Evolutionary conservation across 2,888 invertebrate genomes (phyloP).

Genomic region (Tetragonisca angustula): DNA sequence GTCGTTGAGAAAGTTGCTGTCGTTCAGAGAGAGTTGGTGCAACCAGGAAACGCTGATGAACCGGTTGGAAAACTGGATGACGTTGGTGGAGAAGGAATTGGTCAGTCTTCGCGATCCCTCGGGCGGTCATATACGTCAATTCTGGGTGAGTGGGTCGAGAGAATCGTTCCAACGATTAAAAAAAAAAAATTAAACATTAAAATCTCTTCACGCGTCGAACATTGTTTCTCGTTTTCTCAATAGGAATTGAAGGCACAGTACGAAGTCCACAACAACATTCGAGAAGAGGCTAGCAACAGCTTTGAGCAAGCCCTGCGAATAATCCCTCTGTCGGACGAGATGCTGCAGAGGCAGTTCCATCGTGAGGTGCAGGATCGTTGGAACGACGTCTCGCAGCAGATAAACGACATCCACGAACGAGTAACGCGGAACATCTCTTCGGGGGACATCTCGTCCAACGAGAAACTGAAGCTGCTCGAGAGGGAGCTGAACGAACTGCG

Average conservation of each 20-base stretch:
- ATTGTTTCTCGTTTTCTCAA: no score
- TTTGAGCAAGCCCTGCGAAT: conserved; percentile 92
- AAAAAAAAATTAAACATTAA: neutral
- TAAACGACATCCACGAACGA: conserved; percentile 88
- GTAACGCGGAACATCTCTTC: conserved; percentile 90
- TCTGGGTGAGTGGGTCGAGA: conserved; percentile 87
- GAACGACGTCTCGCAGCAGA: conserved; percentile 88
- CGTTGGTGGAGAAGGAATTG: conserved; percentile 89
- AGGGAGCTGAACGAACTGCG: conserved; percentile 91
- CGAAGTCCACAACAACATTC: conserved; percentile 92
- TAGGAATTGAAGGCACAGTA: conserved; percentile 94
- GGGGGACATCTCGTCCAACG: conserved; percentile 90
- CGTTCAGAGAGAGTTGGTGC: conserved; percentile 92
- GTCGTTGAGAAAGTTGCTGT: conserved; percentile 89
- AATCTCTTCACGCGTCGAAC: neutral
- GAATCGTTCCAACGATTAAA: neutral
- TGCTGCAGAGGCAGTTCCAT: conserved; percentile 91
- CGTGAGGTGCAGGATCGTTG: conserved; percentile 92
- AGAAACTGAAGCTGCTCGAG: conserved; percentile 90
- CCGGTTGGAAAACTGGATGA: conserved; percentile 91
- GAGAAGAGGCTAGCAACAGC: conserved; percentile 89
- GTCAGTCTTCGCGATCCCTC: conserved; percentile 87
- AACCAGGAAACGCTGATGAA: conserved; percentile 90
- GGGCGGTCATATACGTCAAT: conserved; percentile 91
- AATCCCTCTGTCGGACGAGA: conserved; percentile 93